Percentiles rank a stretch among this genome's conserved stretches.
These are phyloP conservation scores for Panopea generosa DNA, from an alignment of 2,888 invertebrate genomes.

Conservation along the genomic window DNA sequence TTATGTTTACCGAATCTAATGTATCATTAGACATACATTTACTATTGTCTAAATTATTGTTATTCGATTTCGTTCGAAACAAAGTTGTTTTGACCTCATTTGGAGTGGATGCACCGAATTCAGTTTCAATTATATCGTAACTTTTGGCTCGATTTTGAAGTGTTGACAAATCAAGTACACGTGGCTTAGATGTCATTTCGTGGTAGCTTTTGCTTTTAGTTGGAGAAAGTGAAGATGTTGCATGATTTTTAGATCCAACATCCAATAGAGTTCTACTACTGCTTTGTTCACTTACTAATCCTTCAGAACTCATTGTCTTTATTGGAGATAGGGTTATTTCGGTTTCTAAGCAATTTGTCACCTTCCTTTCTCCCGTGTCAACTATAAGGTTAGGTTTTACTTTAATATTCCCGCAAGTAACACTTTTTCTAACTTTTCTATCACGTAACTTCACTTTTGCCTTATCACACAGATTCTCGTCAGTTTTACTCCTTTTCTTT, in stretches of 20 bases:
- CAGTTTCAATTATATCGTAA: constrained; percentile 43
- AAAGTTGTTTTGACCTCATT: constrained; percentile 48
- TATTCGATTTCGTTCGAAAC: neutral
- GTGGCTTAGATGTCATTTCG: constrained; percentile 22
- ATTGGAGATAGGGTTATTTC: neutral
- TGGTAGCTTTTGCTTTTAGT: constrained; percentile 41
- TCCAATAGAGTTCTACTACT: neutral
- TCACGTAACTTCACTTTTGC: neutral
- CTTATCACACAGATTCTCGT: neutral
- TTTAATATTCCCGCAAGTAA: constrained; percentile 21
- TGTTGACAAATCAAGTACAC: constrained; percentile 3
- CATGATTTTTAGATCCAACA: neutral
- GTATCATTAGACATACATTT: no score
- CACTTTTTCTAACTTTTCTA: constrained; percentile 24
- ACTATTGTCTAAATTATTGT: no score
- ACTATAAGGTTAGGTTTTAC: neutral
- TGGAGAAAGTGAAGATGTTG: neutral
- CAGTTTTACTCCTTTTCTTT: neutral
- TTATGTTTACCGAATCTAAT: no score
- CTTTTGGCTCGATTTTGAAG: constrained; percentile 34
- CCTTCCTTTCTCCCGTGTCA: neutral
- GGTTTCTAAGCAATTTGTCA: neutral
- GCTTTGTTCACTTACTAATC: neutral
- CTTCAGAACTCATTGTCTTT: neutral
- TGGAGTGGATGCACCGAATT: constrained; percentile 54